A percentile compares a stretch with the other conserved stretches of the same genome.
Conservation (phyloP, 2,113 vertebrate genomes). For the Serinus canaria region DNA sequence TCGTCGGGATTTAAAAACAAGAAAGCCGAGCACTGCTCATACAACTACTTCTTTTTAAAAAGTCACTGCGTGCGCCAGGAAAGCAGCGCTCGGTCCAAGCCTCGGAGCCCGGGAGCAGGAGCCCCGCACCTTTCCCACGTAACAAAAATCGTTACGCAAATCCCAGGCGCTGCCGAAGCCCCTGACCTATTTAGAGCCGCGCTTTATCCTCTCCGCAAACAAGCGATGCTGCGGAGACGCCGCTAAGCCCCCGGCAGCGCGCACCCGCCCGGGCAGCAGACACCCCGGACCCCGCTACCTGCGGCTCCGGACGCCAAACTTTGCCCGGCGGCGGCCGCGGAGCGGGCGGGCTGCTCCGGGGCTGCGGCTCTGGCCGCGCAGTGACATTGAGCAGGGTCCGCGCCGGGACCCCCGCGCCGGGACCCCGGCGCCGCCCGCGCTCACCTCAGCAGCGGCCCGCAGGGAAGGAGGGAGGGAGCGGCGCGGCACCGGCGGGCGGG, state of each 20-base stretch:
- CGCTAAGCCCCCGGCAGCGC: background rate
- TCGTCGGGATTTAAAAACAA: background rate
- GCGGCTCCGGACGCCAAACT: background rate
- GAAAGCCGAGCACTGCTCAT: background rate
- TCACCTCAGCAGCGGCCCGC: background rate
- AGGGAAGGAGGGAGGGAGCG: no score
- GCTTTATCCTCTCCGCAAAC: background rate
- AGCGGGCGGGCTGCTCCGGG: background rate
- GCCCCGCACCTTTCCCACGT: background rate
- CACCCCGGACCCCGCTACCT: background rate
- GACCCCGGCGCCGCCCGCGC: background rate
- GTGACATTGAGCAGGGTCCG: background rate
- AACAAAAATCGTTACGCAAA: background rate
- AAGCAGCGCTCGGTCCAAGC: background rate
- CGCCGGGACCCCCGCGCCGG: background rate
- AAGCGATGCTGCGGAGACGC: background rate
- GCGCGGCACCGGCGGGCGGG: background rate
- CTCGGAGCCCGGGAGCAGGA: background rate
- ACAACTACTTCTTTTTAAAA: background rate
- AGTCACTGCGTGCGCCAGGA: background rate
- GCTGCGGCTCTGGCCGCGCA: background rate
- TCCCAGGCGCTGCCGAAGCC: background rate
- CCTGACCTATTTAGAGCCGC: slow-evolving; percentile 28
- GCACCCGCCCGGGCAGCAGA: background rate
- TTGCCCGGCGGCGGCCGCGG: background rate